Evolutionary conservation across 2,797 vertebrate species (phyloP).

Genomic region (Acanthornis magna): DNA sequence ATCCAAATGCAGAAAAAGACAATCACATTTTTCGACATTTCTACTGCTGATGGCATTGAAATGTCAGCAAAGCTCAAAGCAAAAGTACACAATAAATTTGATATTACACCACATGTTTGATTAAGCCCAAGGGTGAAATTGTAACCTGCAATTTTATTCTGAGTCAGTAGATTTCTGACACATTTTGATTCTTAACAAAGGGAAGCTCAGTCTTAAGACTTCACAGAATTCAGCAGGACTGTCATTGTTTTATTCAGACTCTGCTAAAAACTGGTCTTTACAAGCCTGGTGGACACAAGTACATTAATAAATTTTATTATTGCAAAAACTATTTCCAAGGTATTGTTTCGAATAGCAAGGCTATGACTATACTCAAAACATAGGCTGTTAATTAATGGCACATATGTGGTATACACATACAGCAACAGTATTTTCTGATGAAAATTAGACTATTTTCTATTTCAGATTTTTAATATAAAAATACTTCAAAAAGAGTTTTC

Average conservation of each 20-base stretch:
- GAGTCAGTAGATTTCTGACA: constrained; percentile 65
- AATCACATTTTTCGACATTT: constrained; percentile 56
- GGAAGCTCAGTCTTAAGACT: constrained; percentile 37
- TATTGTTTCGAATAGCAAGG: not conserved
- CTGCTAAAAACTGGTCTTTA: constrained; percentile 40
- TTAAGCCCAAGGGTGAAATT: constrained; percentile 63
- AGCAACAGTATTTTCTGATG: not conserved
- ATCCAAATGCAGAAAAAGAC: constrained; percentile 57
- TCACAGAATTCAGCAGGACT: constrained; percentile 42
- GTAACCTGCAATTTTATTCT: constrained; percentile 64
- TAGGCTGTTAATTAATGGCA: not conserved
- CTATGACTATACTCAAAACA: not conserved
- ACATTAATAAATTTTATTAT: constrained; percentile 21
- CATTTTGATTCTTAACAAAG: constrained; percentile 60
- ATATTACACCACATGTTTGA: constrained; percentile 62
- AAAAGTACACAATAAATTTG: constrained; percentile 65
- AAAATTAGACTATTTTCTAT: not conserved
- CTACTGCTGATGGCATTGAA: constrained; percentile 57
- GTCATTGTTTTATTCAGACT: constrained; percentile 47
- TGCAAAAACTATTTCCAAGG: not conserved
- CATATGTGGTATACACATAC: not conserved
- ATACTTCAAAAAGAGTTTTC: not conserved
- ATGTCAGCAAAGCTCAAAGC: constrained; percentile 66
- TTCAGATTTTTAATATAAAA: not conserved
- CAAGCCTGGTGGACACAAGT: constrained; percentile 27